Conservation (phyloP, 2,113 vertebrate species). For the Megaleporinus macrocephalus region DNA sequence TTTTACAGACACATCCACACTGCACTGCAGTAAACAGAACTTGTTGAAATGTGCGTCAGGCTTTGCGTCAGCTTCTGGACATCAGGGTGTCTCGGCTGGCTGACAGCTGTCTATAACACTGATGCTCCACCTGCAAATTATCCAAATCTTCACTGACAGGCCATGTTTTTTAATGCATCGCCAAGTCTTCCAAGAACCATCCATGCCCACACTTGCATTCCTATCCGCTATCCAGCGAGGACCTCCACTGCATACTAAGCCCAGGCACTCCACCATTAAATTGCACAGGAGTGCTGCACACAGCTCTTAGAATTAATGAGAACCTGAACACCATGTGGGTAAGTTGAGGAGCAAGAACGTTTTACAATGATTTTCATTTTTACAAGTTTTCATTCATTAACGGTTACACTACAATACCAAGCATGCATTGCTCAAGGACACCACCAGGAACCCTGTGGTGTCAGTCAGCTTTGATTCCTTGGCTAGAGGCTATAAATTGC, state of each 20-base stretch:
- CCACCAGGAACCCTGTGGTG: too few species aligned
- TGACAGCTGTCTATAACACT: slow-evolving; percentile 1
- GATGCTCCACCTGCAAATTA: neutral
- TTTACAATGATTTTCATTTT: too few species aligned
- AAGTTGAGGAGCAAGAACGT: too few species aligned
- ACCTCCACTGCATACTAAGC: neutral
- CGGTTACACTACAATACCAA: too few species aligned
- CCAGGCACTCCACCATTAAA: neutral
- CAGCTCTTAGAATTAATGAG: neutral
- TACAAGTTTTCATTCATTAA: too few species aligned
- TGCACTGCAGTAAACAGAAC: neutral
- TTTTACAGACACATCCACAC: neutral
- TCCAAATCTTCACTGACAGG: neutral
- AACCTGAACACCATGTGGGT: neutral
- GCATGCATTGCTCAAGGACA: too few species aligned
- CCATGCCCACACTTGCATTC: neutral
- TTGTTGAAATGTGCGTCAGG: neutral
- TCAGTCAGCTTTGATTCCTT: too few species aligned
- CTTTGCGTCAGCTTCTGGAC: slow-evolving; percentile 7
- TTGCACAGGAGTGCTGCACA: too few species aligned
- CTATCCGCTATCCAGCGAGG: neutral
- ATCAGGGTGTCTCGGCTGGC: neutral
- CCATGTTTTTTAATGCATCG: neutral
- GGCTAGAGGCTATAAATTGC: too few species aligned
- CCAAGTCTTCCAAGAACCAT: neutral